Conservation (phyloP, 1,140 invertebrate species). For the Saccostrea echinata region DNA sequence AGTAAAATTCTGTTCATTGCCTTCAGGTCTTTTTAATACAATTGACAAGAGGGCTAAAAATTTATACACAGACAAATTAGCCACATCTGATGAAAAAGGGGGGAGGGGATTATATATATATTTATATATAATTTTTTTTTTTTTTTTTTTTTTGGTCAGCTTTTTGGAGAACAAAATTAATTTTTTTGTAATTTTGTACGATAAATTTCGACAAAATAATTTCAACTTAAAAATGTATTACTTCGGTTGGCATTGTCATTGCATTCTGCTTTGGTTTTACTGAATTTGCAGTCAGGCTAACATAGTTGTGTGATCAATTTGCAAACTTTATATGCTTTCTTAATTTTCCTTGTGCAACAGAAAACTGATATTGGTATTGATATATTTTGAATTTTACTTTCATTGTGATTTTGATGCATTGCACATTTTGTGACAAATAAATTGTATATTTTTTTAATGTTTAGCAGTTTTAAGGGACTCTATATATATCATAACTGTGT, state of each 20-base stretch:
- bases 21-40: neutral
- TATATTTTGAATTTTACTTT: neutral
- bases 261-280: neutral
- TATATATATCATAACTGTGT: neutral
- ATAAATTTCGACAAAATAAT: no score
- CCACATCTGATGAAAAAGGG: neutral
- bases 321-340: neutral
- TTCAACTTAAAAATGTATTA: no score
- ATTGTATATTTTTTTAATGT: no score
- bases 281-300: neutral
- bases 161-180: no score
- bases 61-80: neutral
- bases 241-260: constrained; percentile 31
- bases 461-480: neutral
- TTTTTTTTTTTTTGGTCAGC: no score
- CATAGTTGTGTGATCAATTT: neutral
- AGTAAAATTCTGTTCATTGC: neutral
- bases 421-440: neutral
- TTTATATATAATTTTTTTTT: no score
- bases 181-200: no score
- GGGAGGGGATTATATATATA: no score
- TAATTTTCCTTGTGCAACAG: neutral
- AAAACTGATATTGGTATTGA: neutral
- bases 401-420: neutral
- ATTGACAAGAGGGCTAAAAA: neutral